Evolutionary conservation across 2,888 invertebrate genomes (phyloP), one percentile per base, ranked within the genome.

Genomic region (Drosophila birchii): DNA sequence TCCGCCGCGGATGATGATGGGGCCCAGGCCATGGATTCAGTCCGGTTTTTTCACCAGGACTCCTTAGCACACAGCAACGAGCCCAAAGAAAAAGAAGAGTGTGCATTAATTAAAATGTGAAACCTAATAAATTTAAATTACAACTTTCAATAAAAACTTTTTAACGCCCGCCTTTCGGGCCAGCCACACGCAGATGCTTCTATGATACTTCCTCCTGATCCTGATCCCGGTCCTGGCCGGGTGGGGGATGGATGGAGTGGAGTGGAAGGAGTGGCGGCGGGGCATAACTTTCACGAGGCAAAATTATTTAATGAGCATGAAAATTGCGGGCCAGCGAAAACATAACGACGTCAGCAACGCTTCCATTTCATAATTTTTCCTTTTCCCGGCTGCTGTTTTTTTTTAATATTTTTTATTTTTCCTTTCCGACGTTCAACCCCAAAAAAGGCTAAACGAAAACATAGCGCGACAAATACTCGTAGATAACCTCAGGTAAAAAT

Each of bases 401-500:
- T 44, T 14, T 34, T 29, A 4, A 4, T 29, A 7, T 20, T 49
- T 66, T 49, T 41, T 45, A 12, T 54, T 32, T 61, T 61, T 36
- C n/a, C 14, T 53, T 54, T 54, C 41, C 32, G 39, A 23, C 47
- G 72, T 78, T 73, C 83, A 84, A 84, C 80, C 81, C 81, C 78
- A 66, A 69, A 80, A 76, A 78, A 80, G 78, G 77, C 75, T 74
- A 67, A 71, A 82, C 55, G 67, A 82, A 75, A 81, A 71, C 78
- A 73, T 68, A 71, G 81, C 81, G 86, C 88, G 86, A 86, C 88
- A 86, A 86, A 88, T 88, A 34, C 51, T 36, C 51, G 51, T 53
- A 88, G 88, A 86, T 86, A 88, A 84, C 86, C 88, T 84, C 86
- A 86, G 86, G 88, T 88, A 88, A 82, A 86, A 86, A 86, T 88